A percentile compares a stretch with the other conserved stretches of the same genome.
phyloP scores from a whole-genome alignment of 2,888 invertebrate species.

The Agrochola circellaris region DNA sequence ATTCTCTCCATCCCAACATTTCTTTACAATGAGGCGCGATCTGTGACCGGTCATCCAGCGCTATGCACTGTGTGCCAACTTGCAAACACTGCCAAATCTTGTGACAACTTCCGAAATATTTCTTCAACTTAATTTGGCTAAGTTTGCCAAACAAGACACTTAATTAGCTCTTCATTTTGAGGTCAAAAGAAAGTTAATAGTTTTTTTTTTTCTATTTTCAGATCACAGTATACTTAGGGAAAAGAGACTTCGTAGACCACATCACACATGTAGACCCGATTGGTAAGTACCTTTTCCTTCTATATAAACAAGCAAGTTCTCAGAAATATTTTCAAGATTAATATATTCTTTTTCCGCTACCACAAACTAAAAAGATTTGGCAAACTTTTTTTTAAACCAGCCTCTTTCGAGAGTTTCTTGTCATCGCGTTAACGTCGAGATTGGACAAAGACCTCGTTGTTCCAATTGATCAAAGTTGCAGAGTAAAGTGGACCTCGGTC shows the following conservation, averaged over 20 bases:
- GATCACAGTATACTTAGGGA: slow-evolving; percentile 97
- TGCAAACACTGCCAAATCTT: slow-evolving; percentile 49
- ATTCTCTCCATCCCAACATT: background rate
- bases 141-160: slow-evolving; percentile 36
- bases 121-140: slow-evolving; percentile 37
- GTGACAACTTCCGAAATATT: slow-evolving; percentile 39
- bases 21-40: slow-evolving; percentile 16
- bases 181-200: background rate
- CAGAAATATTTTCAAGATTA: background rate
- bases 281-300: slow-evolving; percentile 89
- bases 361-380: background rate
- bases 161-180: slow-evolving; percentile 23
- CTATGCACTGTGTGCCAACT: slow-evolving; percentile 36
- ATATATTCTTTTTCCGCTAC: background rate
- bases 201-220: slow-evolving; percentile 79
- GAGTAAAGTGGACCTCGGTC: slow-evolving; percentile 36
- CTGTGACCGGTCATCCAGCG: slow-evolving; percentile 25
- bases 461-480: slow-evolving; percentile 52
- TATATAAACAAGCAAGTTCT: background rate
- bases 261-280: slow-evolving; percentile 97
- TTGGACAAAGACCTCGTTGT: slow-evolving; percentile 24
- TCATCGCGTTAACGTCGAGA: background rate
- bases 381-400: background rate
- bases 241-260: slow-evolving; percentile 98
- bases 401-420: background rate